phyloP scores from a whole-genome alignment of 2,888 invertebrate species.

The Synergus laeviventris region DNA sequence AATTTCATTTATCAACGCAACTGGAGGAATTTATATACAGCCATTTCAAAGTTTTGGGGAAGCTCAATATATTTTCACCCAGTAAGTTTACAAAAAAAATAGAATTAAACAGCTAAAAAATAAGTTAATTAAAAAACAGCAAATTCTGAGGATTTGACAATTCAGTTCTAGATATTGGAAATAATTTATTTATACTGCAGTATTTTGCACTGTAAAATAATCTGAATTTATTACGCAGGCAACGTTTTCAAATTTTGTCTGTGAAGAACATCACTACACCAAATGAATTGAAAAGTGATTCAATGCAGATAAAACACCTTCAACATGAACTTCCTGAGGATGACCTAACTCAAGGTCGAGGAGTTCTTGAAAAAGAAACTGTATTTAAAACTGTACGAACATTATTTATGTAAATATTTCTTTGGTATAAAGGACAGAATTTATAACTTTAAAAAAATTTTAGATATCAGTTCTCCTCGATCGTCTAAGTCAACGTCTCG shows the following conservation, averaged over 20 bases:
- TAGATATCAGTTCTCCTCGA: conserved; percentile 70
- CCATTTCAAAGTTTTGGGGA: conserved; percentile 76
- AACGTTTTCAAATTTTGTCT: conserved; percentile 64
- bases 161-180: conserved; percentile 15
- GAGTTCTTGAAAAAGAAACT: conserved; percentile 61
- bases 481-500: conserved; percentile 70
- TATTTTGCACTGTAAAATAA: conserved; percentile 10
- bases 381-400: conserved; percentile 67
- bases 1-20: conserved; percentile 69
- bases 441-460: no score
- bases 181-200: not conserved
- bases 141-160: not conserved
- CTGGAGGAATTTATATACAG: conserved; percentile 74
- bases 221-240: conserved; percentile 55
- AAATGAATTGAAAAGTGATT: conserved; percentile 55
- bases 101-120: not conserved
- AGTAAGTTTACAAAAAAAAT: conserved; percentile 56
- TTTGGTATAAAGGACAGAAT: no score
- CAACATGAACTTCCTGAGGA: conserved; percentile 68
- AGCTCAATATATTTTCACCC: conserved; percentile 72
- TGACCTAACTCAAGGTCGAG: conserved; percentile 71
- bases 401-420: not conserved
- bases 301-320: conserved; percentile 57
- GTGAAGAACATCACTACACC: conserved; percentile 55
- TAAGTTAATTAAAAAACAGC: not conserved